Evolutionary conservation across 1,140 invertebrate species (phyloP).

Genomic region (Solenopsis invicta): DNA sequence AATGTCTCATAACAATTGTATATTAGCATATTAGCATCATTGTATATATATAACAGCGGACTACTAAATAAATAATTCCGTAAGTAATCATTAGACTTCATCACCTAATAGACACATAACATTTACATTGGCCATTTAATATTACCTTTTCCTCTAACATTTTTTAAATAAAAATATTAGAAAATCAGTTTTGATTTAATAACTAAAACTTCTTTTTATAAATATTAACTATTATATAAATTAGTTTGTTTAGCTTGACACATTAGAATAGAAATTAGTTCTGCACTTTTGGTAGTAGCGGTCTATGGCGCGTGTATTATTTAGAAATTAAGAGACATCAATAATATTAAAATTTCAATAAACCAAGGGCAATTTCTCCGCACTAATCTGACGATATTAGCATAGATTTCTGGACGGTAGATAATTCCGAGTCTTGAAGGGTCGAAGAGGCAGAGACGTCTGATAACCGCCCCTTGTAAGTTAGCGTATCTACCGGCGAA

Average conservation of each 20-base stretch:
- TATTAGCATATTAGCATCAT: too few species aligned
- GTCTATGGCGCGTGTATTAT: background rate
- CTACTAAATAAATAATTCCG: too few species aligned
- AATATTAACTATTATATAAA: background rate
- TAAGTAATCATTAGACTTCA: too few species aligned
- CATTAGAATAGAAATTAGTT: background rate
- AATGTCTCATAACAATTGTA: too few species aligned
- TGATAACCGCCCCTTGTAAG: slow-evolving; percentile 84
- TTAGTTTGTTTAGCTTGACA: background rate
- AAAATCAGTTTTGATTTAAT: background rate
- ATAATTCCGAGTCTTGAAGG: slow-evolving; percentile 84
- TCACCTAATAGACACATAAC: too few species aligned
- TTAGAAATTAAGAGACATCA: slow-evolving; percentile 29
- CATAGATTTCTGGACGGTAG: slow-evolving; percentile 82
- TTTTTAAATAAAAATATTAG: background rate
- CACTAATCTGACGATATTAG: slow-evolving; percentile 80
- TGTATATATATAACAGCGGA: too few species aligned
- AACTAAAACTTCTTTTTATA: background rate
- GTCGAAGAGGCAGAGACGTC: slow-evolving; percentile 80
- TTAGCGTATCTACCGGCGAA: slow-evolving; percentile 80
- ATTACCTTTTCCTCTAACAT: background rate
- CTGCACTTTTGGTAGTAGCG: background rate
- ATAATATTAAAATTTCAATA: slow-evolving; percentile 76
- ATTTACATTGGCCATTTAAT: too few species aligned
- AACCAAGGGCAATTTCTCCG: slow-evolving; percentile 65